Evolutionary conservation across 2,888 invertebrate genomes (phyloP), one percentile per base, ranked within the genome.

Genomic region (Drosophila paramelanica): DNA sequence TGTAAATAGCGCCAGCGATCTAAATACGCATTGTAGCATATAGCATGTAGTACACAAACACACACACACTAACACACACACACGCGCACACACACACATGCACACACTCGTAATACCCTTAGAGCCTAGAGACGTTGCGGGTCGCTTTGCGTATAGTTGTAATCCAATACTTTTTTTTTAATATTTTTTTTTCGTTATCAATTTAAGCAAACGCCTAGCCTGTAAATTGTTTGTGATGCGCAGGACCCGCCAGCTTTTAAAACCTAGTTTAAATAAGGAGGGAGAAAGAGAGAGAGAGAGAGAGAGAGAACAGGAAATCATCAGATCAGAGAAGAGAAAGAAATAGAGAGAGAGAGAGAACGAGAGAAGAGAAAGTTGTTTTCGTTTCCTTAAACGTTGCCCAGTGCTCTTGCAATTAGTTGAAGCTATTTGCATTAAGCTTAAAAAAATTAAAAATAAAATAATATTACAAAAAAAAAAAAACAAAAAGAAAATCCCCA

Each of bases 121-220:
- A 79, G 80, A 79, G 77, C 75, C 77, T 76, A 76, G 80, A 77
- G 72, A 77, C 57, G 60, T 72, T 71, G 77, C 72, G 77, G 81
- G 72, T 77, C 73, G 67, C 67, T 72, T 80, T 80, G 77, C 77
- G 81, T 57, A 72, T 79, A 76, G 65, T 53, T 61, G 36, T 64
- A 53, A 64, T 47, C 46, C 10, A 41, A 50, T 36, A 53, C 42
- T 53, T 62, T 69, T 57, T 49, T 49, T 60, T 36, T 51, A 52
- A n/a, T n/a, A n/a, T n/a, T 51, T 57, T 68, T 64, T 58, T 69
- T 66, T 55, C 47, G 36, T 46, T 36, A n/a, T 58, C 43, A 20
- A 49, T 60, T n/a, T 75, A 75, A 75, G 76, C 43, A 59, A 68
- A 68, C 57, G 61, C 61, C 45, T 73, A 73, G 75, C 57, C 65